phyloP scores from a whole-genome alignment of 2,797 vertebrate species.

The Phrynocephalus vlangalii region DNA sequence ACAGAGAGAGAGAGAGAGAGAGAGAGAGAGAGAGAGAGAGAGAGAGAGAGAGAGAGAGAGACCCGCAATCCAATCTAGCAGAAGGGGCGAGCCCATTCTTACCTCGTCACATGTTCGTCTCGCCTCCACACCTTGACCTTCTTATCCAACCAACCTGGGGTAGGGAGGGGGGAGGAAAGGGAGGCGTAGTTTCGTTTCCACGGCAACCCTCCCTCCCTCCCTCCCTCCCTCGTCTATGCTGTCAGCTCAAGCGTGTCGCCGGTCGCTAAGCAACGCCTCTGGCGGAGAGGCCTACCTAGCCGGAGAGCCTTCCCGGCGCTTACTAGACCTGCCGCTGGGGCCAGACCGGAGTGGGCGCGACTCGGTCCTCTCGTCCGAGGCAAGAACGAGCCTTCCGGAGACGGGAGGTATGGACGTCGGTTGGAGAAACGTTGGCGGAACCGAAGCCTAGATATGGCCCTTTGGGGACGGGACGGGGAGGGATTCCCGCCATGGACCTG shows the following conservation, averaged over 20 bases:
- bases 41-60: too few species aligned
- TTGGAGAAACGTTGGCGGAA: neutral
- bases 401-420: constrained; percentile 11
- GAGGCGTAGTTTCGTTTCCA: too few species aligned
- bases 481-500: neutral
- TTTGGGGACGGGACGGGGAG: neutral
- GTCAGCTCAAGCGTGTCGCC: constrained; percentile 51
- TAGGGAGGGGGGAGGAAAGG: neutral
- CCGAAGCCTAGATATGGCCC: neutral
- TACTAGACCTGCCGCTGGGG: neutral
- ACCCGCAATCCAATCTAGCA: too few species aligned
- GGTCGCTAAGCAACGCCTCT: constrained; percentile 35
- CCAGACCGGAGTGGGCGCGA: constrained; percentile 2
- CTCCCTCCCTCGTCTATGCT: constrained; percentile 3
- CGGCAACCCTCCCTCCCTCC: neutral
- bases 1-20: too few species aligned
- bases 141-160: neutral
- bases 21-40: too few species aligned
- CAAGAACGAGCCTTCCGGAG: neutral
- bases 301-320: neutral
- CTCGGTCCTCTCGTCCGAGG: constrained; percentile 17
- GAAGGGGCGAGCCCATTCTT: too few species aligned
- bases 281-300: neutral
- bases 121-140: neutral
- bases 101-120: neutral